Base-by-base conservation (phyloP, 2,113 vertebrate genomes). In the Cebidichthys violaceus region DNA sequence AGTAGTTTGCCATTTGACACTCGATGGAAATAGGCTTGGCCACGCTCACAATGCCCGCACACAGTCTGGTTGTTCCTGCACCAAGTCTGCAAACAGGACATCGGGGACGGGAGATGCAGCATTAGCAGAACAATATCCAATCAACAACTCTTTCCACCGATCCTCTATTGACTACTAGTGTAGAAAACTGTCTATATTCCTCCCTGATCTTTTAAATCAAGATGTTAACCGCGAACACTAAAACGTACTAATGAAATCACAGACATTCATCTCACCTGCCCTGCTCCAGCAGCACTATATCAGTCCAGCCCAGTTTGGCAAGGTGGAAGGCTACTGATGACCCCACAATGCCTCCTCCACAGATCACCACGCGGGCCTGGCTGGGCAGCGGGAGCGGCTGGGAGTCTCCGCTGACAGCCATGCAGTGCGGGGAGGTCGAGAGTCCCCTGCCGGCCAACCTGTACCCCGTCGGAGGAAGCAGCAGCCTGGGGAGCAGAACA, bases 321-420 rank as follows among this genome's bases (percentile, higher is more conserved):
- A 99, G 96, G 86, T 99, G 98, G 90, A 99, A 99, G 0, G 98
- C 98, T 78, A 99, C 97, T 0, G 98, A 99, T 0, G 97, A 97
- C n/a, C 97, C 98, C 86, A 96, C 93, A 41, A 99, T 95, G 9
- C 98, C 98, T 9, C 97, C 98, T 1, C 98, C 98, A 77, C 98
- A 99, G 89, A 99, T 97, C 82, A 99, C 97, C 54, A 99, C 97
- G 31, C 96, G 96, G 0, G 97, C 97, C 69, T 95, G 96, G 0
- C 95, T 81, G 1, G 98, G 98, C 83, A 99, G 87, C 2, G 96
- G 57, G 0, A 86, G 4, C 0, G 78, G 82, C 14, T 91, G 93
- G 0, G 94, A 79, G 15, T 96, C 95, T 17, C 91, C 81, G 0
- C 87, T 88, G 0, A 88, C 88, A 0, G 95, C 91, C 2, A 82